These are phyloP conservation scores for Campodea augens DNA, from an alignment of 1,140 invertebrate species.

Conservation along the genomic window DNA sequence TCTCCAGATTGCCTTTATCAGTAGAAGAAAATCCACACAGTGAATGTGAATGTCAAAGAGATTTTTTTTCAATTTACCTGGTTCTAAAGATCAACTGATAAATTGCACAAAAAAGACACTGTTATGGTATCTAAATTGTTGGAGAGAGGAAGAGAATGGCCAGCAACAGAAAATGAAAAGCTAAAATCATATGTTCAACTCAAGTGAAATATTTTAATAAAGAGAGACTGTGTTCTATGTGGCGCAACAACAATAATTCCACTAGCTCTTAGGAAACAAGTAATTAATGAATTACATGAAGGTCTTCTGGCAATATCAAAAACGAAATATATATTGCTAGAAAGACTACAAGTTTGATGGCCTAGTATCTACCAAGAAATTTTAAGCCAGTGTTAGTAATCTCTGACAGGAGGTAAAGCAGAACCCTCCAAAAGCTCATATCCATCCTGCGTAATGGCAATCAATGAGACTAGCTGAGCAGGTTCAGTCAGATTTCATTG, in stretches of 20 bases:
- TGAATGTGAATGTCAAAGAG: not conserved
- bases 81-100: no score
- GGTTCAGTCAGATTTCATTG: constrained; percentile 15
- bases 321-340: constrained; percentile 28
- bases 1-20: constrained; percentile 17
- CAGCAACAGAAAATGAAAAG: not conserved
- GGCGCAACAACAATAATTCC: constrained; percentile 23
- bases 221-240: constrained; percentile 13
- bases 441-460: constrained; percentile 16
- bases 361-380: constrained; percentile 24
- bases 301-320: constrained; percentile 23
- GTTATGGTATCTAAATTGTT: not conserved
- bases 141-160: constrained; percentile 6
- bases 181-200: constrained; percentile 1
- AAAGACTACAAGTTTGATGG: constrained; percentile 21
- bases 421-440: constrained; percentile 12
- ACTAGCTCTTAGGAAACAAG: constrained; percentile 11
- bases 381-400: constrained; percentile 10
- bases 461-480: no score
- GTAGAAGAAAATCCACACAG: not conserved
- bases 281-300: constrained; percentile 22
- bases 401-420: constrained; percentile 7
- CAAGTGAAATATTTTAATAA: constrained; percentile 5
- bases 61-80: no score
- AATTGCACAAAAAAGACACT: not conserved